Conservation (phyloP, 2,888 invertebrate genomes). For the Drosophila phalerata region DNA sequence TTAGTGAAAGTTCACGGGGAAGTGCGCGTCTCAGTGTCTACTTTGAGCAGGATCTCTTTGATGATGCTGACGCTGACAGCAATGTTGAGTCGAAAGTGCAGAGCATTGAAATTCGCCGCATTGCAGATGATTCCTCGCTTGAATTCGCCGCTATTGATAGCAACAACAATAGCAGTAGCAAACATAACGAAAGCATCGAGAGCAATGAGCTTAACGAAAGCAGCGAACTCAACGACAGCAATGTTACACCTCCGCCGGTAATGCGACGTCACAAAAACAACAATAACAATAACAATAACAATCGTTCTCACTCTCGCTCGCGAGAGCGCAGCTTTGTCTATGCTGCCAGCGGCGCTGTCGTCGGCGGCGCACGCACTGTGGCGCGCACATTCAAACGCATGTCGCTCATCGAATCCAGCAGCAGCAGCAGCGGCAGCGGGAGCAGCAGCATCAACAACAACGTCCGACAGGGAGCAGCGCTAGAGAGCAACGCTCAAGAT, state of each 20-base stretch:
- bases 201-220: slow-evolving; percentile 21
- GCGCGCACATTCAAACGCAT: slow-evolving; percentile 62
- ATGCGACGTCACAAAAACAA: slow-evolving; percentile 43
- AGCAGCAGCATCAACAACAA: slow-evolving; percentile 15
- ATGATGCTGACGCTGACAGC: neutral
- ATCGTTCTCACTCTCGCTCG: slow-evolving; percentile 9
- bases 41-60: slow-evolving; percentile 46
- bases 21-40: slow-evolving; percentile 42
- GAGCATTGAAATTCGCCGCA: slow-evolving; percentile 1
- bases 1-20: slow-evolving; percentile 17
- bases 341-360: slow-evolving; percentile 52
- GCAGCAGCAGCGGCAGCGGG: slow-evolving; percentile 29
- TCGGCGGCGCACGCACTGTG: slow-evolving; percentile 61
- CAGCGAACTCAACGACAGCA: slow-evolving; percentile 21
- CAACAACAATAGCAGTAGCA: slow-evolving; percentile 22
- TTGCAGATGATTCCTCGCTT: neutral
- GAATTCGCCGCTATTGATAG: slow-evolving; percentile 8
- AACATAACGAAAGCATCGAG: slow-evolving; percentile 10
- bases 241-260: slow-evolving; percentile 38
- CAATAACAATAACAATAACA: neutral
- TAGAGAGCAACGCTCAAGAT: slow-evolving; percentile 43
- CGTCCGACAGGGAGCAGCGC: slow-evolving; percentile 16
- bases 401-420: slow-evolving; percentile 63
- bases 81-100: neutral
- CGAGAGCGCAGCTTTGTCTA: slow-evolving; percentile 50